phyloP scores from a whole-genome alignment of 2,113 vertebrate species.

The Syngnathus scovelli region DNA sequence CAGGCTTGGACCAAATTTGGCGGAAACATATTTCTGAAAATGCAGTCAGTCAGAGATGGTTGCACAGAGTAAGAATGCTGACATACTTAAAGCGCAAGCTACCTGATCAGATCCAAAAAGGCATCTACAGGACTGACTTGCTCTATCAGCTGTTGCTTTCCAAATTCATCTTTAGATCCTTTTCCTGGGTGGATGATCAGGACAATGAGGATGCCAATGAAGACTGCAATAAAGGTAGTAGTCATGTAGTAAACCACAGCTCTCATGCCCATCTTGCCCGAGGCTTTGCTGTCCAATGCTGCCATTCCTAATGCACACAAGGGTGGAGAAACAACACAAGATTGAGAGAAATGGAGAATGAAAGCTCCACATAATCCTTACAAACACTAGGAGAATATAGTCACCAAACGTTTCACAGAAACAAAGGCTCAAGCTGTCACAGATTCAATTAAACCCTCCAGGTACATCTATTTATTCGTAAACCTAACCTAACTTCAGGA shows the following conservation, averaged over 20 bases:
- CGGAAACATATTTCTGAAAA: constrained; percentile 95
- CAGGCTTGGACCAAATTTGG: constrained; percentile 97
- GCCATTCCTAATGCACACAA: constrained; percentile 80
- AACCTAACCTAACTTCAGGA: no score
- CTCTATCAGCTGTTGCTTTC: constrained; percentile 88
- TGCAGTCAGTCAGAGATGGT: neutral
- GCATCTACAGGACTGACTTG: constrained; percentile 90
- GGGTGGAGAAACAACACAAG: neutral
- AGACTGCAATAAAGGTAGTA: constrained; percentile 91
- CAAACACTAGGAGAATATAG: neutral
- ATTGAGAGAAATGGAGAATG: neutral
- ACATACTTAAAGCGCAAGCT: neutral
- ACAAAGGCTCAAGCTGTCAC: no score
- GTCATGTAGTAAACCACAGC: constrained; percentile 97
- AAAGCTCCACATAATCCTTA: neutral
- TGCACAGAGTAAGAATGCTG: neutral
- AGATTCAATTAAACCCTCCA: no score
- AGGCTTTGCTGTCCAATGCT: constrained; percentile 92
- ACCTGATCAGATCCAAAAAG: constrained; percentile 97
- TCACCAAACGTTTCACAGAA: no score
- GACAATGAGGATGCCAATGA: constrained; percentile 91
- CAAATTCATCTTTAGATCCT: constrained; percentile 92
- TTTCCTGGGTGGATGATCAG: constrained; percentile 96
- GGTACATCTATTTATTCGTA: no score
- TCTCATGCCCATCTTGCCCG: constrained; percentile 95